A percentile compares a stretch with the other conserved stretches of the same genome.
These are phyloP conservation scores for Cataglyphis cursor DNA, from an alignment of 2,888 invertebrate genomes.

Conservation along the genomic window DNA sequence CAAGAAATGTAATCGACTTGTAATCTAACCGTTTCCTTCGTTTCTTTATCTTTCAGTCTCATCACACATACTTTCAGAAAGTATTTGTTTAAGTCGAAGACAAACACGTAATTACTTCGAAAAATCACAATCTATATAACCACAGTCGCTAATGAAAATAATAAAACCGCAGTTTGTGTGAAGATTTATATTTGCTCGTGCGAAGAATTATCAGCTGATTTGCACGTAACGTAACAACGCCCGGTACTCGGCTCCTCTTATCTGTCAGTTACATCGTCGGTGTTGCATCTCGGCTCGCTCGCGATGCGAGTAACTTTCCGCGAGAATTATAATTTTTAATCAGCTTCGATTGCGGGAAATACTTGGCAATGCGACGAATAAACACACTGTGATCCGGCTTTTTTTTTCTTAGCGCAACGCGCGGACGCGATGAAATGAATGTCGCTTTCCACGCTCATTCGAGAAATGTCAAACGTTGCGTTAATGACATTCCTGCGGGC, in stretches of 20 bases:
- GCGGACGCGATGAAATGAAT: constrained; percentile 15
- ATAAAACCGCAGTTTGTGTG: neutral
- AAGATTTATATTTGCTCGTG: neutral
- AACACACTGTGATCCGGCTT: neutral
- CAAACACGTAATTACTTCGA: neutral
- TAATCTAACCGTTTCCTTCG: neutral
- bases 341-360: constrained; percentile 29
- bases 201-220: constrained; percentile 28
- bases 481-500: constrained; percentile 24
- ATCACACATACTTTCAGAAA: neutral
- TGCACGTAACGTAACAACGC: constrained; percentile 12
- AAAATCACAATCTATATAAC: neutral
- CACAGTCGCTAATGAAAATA: constrained; percentile 3
- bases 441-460: constrained; percentile 33
- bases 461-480: constrained; percentile 43
- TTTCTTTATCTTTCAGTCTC: neutral
- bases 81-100: neutral
- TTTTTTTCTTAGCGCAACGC: neutral
- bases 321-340: constrained; percentile 44
- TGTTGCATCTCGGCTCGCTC: constrained; percentile 10
- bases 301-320: constrained; percentile 29
- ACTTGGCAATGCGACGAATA: constrained; percentile 3
- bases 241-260: constrained; percentile 3
- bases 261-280: constrained; percentile 35
- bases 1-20: neutral